phyloP scores from a whole-genome alignment of 2,113 vertebrate genomes.

The Xiphias gladius region DNA sequence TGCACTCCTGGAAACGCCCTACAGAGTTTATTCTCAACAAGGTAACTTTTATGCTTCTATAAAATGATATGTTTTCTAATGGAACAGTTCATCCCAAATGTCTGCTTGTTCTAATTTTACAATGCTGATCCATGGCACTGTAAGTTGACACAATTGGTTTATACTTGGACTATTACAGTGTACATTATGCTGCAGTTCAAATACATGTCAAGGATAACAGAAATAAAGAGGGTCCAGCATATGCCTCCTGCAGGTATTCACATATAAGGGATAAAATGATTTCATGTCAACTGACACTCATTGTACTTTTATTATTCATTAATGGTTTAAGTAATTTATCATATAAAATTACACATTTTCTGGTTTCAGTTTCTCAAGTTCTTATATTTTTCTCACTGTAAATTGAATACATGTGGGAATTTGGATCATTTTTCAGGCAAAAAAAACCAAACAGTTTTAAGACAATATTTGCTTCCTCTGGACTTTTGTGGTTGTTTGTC shows the following conservation, averaged over 20 bases:
- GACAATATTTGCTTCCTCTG: neutral
- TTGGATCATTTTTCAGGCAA: neutral
- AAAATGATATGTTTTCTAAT: neutral
- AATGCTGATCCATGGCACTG: neutral
- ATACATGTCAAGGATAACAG: neutral
- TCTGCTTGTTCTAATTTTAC: neutral
- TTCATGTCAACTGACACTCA: too few species aligned
- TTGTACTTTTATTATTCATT: too few species aligned
- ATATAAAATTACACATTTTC: too few species aligned
- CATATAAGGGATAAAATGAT: too few species aligned
- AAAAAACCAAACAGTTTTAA: neutral
- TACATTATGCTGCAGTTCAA: neutral
- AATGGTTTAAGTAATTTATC: too few species aligned
- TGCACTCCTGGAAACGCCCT: constrained; percentile 92
- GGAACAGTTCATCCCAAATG: neutral
- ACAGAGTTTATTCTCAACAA: constrained; percentile 85
- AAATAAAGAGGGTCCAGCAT: neutral
- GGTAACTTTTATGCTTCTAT: constrained; percentile 71
- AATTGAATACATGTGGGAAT: neutral
- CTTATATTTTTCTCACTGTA: too few species aligned
- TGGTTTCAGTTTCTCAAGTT: too few species aligned
- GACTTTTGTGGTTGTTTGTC: neutral
- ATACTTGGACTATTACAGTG: neutral
- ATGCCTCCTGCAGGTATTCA: neutral
- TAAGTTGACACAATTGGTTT: neutral